Percentiles rank a stretch among this genome's conserved stretches.
phyloP scores from a whole-genome alignment of 2,113 vertebrate species.

The Leptobrachium leishanense region DNA sequence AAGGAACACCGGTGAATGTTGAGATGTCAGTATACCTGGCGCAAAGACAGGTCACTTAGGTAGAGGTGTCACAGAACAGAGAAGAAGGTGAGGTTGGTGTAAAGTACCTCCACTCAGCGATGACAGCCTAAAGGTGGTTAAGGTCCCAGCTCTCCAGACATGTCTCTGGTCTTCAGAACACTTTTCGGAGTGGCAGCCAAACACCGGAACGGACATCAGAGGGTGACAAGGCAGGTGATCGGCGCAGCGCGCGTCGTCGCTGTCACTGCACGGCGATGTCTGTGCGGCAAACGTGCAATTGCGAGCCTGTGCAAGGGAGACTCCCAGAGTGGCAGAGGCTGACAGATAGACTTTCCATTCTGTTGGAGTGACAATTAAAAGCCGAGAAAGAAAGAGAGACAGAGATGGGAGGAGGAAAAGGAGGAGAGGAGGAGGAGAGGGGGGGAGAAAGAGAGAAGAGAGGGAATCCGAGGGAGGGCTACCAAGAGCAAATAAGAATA shows the following conservation, averaged over 20 bases:
- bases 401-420: not conserved
- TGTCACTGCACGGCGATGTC: not conserved
- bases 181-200: not conserved
- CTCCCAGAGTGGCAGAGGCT: conserved; percentile 30
- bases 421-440: not conserved
- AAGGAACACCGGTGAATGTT: conserved; percentile 7
- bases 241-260: not conserved
- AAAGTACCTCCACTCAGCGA: conserved; percentile 7
- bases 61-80: not conserved
- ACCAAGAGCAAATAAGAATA: conserved; percentile 8
- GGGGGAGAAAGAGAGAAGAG: conserved; percentile 17
- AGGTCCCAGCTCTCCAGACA: conserved; percentile 16
- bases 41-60: not conserved
- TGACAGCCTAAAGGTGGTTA: conserved; percentile 20
- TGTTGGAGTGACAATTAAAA: conserved; percentile 29
- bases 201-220: conserved; percentile 9
- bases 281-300: not conserved
- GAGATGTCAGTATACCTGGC: not conserved
- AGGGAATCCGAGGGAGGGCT: not conserved
- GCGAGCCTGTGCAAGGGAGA: conserved; percentile 23
- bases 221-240: not conserved
- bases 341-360: conserved; percentile 48
- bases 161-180: conserved; percentile 1
- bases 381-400: conserved; percentile 21
- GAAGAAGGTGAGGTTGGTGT: not conserved